phyloP scores from a whole-genome alignment of 2,113 vertebrate species.

The Nansenia antarctica region DNA sequence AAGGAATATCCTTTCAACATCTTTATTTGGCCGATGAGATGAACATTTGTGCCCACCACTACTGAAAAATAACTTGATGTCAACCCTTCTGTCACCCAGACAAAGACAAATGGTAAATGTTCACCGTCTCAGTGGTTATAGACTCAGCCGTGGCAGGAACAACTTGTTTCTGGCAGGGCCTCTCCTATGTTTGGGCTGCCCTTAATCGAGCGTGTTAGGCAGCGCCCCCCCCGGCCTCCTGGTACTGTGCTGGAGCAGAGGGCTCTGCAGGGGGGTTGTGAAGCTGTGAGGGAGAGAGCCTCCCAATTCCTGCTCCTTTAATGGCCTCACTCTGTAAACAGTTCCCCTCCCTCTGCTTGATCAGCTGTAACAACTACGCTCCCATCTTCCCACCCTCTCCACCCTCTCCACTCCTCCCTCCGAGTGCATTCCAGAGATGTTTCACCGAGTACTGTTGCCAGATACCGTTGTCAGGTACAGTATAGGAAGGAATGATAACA shows the following conservation, averaged over 20 bases:
- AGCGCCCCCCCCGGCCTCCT: slow-evolving; percentile 27
- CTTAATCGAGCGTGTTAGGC: slow-evolving; percentile 8
- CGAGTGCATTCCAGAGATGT: background rate
- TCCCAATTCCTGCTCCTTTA: slow-evolving; percentile 12
- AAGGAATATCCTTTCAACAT: no score
- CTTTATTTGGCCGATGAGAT: no score
- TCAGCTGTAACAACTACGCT: slow-evolving; percentile 32
- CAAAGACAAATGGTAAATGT: background rate
- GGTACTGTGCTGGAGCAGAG: slow-evolving; percentile 15
- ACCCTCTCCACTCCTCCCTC: background rate
- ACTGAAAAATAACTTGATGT: background rate
- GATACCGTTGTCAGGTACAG: background rate
- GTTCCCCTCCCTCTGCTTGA: slow-evolving; percentile 28
- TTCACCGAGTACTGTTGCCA: slow-evolving; percentile 9
- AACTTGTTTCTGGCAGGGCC: background rate
- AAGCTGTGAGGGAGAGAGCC: slow-evolving; percentile 8
- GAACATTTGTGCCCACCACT: no score
- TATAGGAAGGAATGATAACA: no score
- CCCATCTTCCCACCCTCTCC: background rate
- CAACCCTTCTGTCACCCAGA: background rate
- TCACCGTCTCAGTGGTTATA: background rate
- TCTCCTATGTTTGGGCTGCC: background rate
- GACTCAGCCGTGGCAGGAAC: background rate
- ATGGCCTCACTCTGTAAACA: slow-evolving; percentile 25
- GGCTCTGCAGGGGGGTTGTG: slow-evolving; percentile 20